Evolutionary conservation across 2,888 invertebrate genomes (phyloP).

Genomic region (Philereme transversata): DNA sequence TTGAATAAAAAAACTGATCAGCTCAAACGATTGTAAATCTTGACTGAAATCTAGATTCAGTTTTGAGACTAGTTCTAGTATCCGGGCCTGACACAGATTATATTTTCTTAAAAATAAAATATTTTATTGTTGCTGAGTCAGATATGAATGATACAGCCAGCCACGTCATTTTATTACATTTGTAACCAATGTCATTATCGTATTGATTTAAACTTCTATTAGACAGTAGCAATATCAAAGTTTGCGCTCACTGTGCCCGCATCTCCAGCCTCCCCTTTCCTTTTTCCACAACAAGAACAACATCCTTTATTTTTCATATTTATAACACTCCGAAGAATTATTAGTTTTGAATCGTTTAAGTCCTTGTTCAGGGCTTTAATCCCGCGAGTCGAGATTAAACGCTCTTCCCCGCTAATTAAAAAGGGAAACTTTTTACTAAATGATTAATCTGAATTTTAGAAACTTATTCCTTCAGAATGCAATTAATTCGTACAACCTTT

Average conservation of each 20-base stretch:
- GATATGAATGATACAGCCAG: no score
- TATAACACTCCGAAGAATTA: slow-evolving; percentile 81
- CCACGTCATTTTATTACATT: no score
- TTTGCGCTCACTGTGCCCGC: slow-evolving; percentile 39
- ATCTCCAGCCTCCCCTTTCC: slow-evolving; percentile 47
- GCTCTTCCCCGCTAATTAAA: slow-evolving; percentile 76
- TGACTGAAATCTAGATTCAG: no score
- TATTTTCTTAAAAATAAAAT: no score
- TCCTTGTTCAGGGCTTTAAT: slow-evolving; percentile 80
- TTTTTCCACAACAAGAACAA: slow-evolving; percentile 53
- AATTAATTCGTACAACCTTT: slow-evolving; percentile 15
- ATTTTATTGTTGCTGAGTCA: no score
- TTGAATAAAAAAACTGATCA: no score
- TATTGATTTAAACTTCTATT: no score
- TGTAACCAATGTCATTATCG: no score
- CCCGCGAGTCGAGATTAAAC: slow-evolving; percentile 74
- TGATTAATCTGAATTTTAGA: slow-evolving; percentile 60
- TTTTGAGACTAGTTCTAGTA: no score
- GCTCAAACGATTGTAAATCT: no score
- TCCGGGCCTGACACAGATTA: no score
- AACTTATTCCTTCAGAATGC: slow-evolving; percentile 40
- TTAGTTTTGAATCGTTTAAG: slow-evolving; percentile 83
- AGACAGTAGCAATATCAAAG: not conserved
- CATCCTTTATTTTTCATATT: slow-evolving; percentile 76
- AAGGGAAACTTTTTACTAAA: slow-evolving; percentile 73